Conservation (phyloP, 2,113 vertebrate species). For the Amphilophus citrinellus region DNA sequence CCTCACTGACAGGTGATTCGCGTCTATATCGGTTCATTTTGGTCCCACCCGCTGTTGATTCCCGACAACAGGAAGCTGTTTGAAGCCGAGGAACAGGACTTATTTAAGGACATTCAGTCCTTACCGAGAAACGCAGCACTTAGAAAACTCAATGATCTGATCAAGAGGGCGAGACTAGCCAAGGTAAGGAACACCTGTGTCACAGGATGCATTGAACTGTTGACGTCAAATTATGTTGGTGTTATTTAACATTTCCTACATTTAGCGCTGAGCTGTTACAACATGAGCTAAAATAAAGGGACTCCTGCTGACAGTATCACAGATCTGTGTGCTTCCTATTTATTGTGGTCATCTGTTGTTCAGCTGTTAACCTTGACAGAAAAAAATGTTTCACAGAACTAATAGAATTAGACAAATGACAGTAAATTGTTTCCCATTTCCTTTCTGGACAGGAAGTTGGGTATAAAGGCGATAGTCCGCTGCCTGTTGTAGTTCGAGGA, state of each 20-base stretch:
- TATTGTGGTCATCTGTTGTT: constrained; percentile 5
- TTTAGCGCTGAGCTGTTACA: neutral
- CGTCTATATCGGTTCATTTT: constrained; percentile 99
- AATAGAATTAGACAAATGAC: constrained; percentile 42
- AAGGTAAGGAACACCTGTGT: constrained; percentile 82
- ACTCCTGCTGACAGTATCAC: neutral
- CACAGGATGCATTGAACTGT: neutral
- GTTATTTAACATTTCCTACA: neutral
- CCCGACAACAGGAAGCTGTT: constrained; percentile 97
- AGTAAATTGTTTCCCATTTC: constrained; percentile 70
- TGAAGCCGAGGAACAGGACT: constrained; percentile 95
- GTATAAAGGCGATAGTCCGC: constrained; percentile 28
- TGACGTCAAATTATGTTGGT: neutral
- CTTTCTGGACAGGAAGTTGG: constrained; percentile 58
- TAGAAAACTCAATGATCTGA: constrained; percentile 96
- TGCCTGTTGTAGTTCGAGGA: constrained; percentile 36
- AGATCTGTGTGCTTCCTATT: constrained; percentile 29
- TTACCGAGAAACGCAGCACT: constrained; percentile 95
- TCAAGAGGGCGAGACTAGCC: constrained; percentile 94
- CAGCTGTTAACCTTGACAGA: constrained; percentile 66
- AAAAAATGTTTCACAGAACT: constrained; percentile 25
- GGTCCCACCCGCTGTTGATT: constrained; percentile 96
- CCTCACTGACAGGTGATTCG: constrained; percentile 86
- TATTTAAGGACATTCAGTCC: constrained; percentile 97
- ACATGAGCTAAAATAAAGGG: neutral